A percentile compares a stretch with the other conserved stretches of the same genome.
These are phyloP conservation scores for Porites evermanni DNA, from an alignment of 92 coral and sea anemone genomes.

Conservation along the genomic window DNA sequence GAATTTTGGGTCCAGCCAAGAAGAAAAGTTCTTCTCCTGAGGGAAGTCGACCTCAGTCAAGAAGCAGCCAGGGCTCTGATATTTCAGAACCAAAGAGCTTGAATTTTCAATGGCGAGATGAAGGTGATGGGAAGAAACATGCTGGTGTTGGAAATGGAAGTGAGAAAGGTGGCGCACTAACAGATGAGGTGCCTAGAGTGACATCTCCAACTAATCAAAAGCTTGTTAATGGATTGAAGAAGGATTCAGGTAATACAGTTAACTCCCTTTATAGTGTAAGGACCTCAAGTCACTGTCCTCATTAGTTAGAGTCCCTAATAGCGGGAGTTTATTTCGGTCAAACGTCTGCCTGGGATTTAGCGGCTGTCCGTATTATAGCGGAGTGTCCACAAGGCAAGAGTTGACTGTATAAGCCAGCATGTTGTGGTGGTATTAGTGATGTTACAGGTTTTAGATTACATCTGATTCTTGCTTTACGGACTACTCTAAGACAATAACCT, in stretches of 20 bases:
- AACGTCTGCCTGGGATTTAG: no score
- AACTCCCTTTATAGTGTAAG: not conserved
- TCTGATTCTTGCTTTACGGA: no score
- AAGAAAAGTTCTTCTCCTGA: slow-evolving; percentile 57
- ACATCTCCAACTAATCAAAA: slow-evolving; percentile 10
- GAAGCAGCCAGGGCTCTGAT: slow-evolving; percentile 61
- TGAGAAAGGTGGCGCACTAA: slow-evolving; percentile 17
- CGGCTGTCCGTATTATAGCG: no score
- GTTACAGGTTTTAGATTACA: no score
- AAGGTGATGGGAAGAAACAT: not conserved
- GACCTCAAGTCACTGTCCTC: no score
- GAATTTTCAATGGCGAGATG: slow-evolving; percentile 41
- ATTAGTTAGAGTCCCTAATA: no score
- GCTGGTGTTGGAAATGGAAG: slow-evolving; percentile 7
- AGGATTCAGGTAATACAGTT: slow-evolving; percentile 12
- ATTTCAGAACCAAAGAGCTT: slow-evolving; percentile 36
- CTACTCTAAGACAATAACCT: no score
- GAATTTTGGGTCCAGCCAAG: slow-evolving; percentile 79
- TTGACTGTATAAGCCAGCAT: no score
- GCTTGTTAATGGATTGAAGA: slow-evolving; percentile 6
- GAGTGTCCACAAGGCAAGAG: no score
- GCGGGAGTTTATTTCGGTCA: no score
- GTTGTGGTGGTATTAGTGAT: no score
- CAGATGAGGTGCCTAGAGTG: slow-evolving; percentile 5
- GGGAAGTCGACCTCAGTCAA: slow-evolving; percentile 61